A percentile compares a stretch with the other conserved stretches of the same genome.
Evolutionary conservation across 1,140 invertebrate species (phyloP).

Genomic region (Achatina immaculata): DNA sequence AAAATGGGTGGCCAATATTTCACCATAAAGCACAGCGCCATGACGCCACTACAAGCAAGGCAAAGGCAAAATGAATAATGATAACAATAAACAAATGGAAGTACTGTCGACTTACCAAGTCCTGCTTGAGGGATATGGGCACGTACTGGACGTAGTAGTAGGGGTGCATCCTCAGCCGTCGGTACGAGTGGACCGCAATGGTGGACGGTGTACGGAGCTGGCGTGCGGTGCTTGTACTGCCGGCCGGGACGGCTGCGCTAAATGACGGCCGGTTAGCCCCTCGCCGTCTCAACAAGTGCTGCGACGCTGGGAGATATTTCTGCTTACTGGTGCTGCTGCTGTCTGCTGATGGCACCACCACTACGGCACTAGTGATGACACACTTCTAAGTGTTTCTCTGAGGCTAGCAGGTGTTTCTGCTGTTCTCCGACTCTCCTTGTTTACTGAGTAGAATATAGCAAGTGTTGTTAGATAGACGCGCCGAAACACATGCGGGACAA

Average conservation of each 20-base stretch:
- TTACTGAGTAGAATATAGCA: background rate
- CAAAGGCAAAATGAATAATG: too few species aligned
- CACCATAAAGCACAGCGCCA: too few species aligned
- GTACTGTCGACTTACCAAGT: conserved; percentile 50
- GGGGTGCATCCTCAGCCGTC: conserved; percentile 62
- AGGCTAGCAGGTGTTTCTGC: background rate
- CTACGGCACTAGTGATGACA: too few species aligned
- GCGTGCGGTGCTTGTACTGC: conserved; percentile 16
- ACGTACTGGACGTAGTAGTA: conserved; percentile 65
- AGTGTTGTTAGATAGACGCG: background rate
- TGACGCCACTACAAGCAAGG: too few species aligned
- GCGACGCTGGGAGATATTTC: background rate
- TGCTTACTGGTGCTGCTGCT: background rate
- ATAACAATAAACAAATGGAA: too few species aligned
- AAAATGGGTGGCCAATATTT: too few species aligned
- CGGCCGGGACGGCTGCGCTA: conserved; percentile 32
- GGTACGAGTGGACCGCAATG: conserved; percentile 48
- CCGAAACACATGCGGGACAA: background rate
- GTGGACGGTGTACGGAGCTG: conserved; percentile 38
- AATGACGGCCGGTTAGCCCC: conserved; percentile 39
- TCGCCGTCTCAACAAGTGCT: conserved; percentile 38
- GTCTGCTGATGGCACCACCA: conserved; percentile 25
- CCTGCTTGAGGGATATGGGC: conserved; percentile 57
- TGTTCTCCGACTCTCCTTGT: background rate
- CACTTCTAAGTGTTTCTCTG: background rate